Percentiles rank a stretch among this genome's conserved stretches.
These are phyloP conservation scores for Andrena trimmerana DNA, from an alignment of 2,888 invertebrate species.

Conservation along the genomic window DNA sequence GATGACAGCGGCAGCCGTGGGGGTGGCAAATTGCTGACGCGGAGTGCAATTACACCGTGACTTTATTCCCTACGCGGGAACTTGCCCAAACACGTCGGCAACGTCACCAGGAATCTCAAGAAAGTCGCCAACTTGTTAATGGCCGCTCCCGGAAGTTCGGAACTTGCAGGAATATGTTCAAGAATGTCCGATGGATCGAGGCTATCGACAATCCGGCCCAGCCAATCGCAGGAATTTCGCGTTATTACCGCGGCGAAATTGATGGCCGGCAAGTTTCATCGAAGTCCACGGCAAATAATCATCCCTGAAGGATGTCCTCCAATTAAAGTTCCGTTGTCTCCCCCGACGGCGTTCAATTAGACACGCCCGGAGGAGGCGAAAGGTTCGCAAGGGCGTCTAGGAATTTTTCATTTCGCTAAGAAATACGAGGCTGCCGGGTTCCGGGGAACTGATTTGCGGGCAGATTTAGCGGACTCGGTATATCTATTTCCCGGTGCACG, in stretches of 20 bases:
- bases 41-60: neutral
- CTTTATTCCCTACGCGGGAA: neutral
- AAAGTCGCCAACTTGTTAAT: conserved; percentile 31
- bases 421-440: conserved; percentile 4
- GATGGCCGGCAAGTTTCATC: conserved; percentile 19
- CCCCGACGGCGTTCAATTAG: conserved; percentile 11
- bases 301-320: neutral
- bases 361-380: neutral
- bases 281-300: conserved; percentile 6
- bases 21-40: too few species aligned
- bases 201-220: conserved; percentile 11
- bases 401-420: conserved; percentile 44
- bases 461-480: conserved; percentile 26
- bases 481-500: conserved; percentile 44
- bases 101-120: conserved; percentile 8
- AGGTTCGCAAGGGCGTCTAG: neutral
- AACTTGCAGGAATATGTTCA: conserved; percentile 9
- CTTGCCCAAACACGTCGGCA: neutral
- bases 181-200: conserved; percentile 33
- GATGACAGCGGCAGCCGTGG: neutral
- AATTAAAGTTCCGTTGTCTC: conserved; percentile 28
- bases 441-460: conserved; percentile 20
- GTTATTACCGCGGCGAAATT: conserved; percentile 17
- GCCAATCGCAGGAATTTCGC: conserved; percentile 10
- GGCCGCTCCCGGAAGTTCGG: neutral